Evolutionary conservation across 1,140 invertebrate genomes (phyloP), one percentile per base, ranked within the genome.

Genomic region (Zaprionus davidi): DNA sequence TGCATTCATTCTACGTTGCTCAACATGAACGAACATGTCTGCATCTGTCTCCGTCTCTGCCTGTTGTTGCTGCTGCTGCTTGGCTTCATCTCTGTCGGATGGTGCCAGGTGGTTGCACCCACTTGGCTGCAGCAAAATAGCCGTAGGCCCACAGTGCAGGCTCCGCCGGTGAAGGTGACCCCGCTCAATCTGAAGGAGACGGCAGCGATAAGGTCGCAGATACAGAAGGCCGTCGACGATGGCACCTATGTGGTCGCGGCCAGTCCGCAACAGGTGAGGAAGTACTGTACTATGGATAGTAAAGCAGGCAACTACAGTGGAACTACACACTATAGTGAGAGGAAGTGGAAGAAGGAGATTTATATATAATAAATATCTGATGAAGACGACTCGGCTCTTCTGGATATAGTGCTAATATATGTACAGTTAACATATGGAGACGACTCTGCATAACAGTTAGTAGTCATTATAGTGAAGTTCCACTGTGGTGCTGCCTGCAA

Each of bases 181-280:
- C 66, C 46, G 5, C 71, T 87, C n/a, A 90, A 83, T 11, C 78
- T 90, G 0, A 24, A 57, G 44, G 83, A 90, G 1, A 51, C 64
- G 20, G 78, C 80, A 0, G 55, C 44, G 7, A 46, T 83, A 20
- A 62, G 88, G 5, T 59, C 69, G 22, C 5, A 3, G 56, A 90
- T 90, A 17, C 87, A 91, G 20, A 79, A 77, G 72, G 80, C 87
- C 0, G 70, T 90, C 67, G 59, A 71, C 15, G 87, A 86, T 7
- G 75, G 56, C 31, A 81, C 55, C 17, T 88, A 78, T 44, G 70
- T 66, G 75, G 78, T 90, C 11, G 59, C 80, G 17, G 51, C 74
- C 0, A 59, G 57, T 36, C 76, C 86, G 5, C 15, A 68, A 24
- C 68, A 68, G 78, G 85, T 90, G 44, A 71, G 81, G 6, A 46